These are phyloP conservation scores for Pollenia angustigena DNA, from an alignment of 2,888 invertebrate species.

Conservation along the genomic window DNA sequence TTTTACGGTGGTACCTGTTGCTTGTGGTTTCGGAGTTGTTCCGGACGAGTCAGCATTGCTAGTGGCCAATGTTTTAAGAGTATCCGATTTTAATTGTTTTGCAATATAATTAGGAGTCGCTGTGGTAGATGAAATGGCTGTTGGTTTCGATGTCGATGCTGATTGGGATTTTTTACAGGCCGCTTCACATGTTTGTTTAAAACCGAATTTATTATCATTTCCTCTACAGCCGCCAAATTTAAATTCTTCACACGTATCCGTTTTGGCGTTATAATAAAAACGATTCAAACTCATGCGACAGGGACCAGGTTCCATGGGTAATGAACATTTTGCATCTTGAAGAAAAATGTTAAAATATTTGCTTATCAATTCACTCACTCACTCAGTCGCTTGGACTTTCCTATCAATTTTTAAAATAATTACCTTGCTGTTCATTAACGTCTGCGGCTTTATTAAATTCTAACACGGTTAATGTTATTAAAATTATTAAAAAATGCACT, in stretches of 20 bases:
- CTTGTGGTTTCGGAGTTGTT: conserved; percentile 3
- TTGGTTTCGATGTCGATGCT: not conserved
- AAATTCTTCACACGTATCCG: conserved; percentile 79
- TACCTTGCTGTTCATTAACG: conserved; percentile 44
- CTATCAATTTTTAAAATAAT: not conserved
- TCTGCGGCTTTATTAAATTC: conserved; percentile 26
- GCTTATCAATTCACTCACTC: not conserved
- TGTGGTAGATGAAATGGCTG: conserved; percentile 1
- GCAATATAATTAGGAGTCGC: not conserved
- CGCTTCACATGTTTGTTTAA: conserved; percentile 79
- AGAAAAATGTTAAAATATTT: not conserved
- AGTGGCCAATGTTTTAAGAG: conserved; percentile 5
- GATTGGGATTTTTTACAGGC: conserved; percentile 75
- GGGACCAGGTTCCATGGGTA: conserved; percentile 80
- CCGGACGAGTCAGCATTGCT: not conserved
- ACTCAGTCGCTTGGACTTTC: not conserved
- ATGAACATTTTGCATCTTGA: conserved; percentile 79
- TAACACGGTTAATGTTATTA: conserved; percentile 5
- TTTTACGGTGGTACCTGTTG: conserved; percentile 28
- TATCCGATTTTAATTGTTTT: conserved; percentile 10
- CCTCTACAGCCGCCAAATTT: conserved; percentile 81
- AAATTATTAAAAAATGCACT: not conserved
- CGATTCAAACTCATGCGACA: conserved; percentile 81
- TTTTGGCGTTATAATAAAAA: conserved; percentile 79
- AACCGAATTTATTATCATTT: conserved; percentile 81